These are phyloP conservation scores for Pitta sordida DNA, from an alignment of 2,113 vertebrate genomes.

Conservation along the genomic window DNA sequence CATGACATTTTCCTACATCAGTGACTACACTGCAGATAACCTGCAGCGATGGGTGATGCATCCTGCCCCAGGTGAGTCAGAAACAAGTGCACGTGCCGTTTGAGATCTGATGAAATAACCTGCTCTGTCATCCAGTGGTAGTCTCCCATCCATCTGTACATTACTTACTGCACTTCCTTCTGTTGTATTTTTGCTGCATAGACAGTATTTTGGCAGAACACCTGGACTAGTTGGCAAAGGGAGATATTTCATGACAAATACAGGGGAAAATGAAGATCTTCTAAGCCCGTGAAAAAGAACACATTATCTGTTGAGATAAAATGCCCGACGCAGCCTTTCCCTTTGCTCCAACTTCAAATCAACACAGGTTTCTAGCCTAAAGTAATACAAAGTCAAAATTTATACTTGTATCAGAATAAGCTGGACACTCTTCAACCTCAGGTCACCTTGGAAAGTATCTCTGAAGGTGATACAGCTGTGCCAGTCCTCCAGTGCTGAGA, in stretches of 20 bases:
- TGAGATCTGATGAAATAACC: background rate
- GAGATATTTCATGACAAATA: background rate
- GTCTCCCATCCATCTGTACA: background rate
- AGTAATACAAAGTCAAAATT: background rate
- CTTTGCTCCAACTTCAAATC: background rate
- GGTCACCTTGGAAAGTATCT: background rate
- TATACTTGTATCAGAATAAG: background rate
- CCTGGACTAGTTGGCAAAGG: background rate
- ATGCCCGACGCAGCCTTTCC: background rate
- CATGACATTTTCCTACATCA: accelerated
- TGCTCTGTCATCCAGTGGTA: background rate
- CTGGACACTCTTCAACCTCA: background rate
- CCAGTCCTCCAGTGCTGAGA: background rate
- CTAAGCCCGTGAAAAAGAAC: background rate
- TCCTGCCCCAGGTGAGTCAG: background rate
- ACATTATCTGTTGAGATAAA: background rate
- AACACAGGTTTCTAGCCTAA: background rate
- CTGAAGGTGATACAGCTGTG: background rate
- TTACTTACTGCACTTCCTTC: background rate
- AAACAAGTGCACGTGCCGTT: background rate
- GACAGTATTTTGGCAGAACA: background rate
- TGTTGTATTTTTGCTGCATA: background rate
- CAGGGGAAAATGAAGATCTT: background rate
- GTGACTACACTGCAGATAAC: background rate
- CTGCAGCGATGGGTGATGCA: background rate